Base-by-base conservation (phyloP, 2,888 invertebrate genomes). In the Phyllotreta striolata region DNA sequence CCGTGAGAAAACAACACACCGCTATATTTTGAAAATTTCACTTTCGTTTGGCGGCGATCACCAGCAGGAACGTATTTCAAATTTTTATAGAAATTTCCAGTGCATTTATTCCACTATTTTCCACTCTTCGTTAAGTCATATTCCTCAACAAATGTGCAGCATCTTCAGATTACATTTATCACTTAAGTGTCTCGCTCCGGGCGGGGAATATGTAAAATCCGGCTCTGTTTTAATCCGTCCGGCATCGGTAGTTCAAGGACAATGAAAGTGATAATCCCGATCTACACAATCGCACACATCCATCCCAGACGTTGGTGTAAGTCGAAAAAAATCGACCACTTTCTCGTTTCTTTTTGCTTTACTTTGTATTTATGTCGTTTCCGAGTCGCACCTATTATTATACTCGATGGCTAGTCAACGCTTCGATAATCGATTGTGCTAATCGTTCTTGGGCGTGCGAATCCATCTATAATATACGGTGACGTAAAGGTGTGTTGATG, bases 211-310 rank as follows among this genome's bases (percentile, higher is more conserved):
- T 3, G 4, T 24, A 24, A 24, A 24, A 24, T 52, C 38, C 52
- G 38, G 10, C 10, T 38, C 52, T 52, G 52, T 3, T 43, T 52
- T 44, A 14, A 52, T 47, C 7, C 34, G 37, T 43, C 43, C 10
- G 52, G 44, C 14, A 24, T 52, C 40, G 14, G 51, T 62, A 58
- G 66, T 72, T 70, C 70, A 70, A 66, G 72, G 69, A 64, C 69
- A 64, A 71, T 66, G 72, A 72, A 72, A 70, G 72, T 69, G 66
- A 71, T 68, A 70, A 66, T 63, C 58, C 61, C 34, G 63, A 47
- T 55, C 47, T 41, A 24, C 37, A 44, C 57, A 40, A 12, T 58
- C 34, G 41, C 43, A 55, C 40, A 54, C 43, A 55, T 24, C 13
- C 43, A 55, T 41, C 34, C 34, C 55, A 43, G 55, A 41, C 43